Base-by-base conservation (phyloP, 2,888 invertebrate genomes). In the Callosobruchus maculatus region DNA sequence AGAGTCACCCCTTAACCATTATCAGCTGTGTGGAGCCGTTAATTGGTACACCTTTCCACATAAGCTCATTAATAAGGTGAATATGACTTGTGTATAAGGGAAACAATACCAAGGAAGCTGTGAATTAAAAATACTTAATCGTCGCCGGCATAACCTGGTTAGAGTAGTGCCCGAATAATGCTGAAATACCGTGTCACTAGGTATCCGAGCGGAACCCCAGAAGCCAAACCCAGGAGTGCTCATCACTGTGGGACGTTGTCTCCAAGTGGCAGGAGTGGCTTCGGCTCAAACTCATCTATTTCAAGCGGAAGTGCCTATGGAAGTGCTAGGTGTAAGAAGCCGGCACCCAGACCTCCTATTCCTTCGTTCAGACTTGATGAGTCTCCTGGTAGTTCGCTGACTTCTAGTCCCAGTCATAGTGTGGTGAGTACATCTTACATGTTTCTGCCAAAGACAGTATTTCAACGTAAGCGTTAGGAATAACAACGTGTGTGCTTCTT, bases 271-370 rank as follows among this genome's bases (percentile, higher is more conserved):
- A 81, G 79, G 76, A 82, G 82, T 31, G 82, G 83, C 76, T 83
- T 82, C 71, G 86, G 86, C 2, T 88, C 88, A 0, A 88, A 85
- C 73, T 86, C 86, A 67, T 89, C 88, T 0, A 81, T 88, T 76
- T 86, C 86, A 9, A 83, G 86, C 74, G 80, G 72, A 69, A 81
- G 79, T 82, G 68, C 78, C 70, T 82, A 78, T 21, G 82, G 81
- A 20, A 85, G 90, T 71, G 88, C 89, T 2, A 88, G 91, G 68
- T 92, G 91, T 83, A 93, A 93, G 84, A 90, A 91, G 74, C 91
- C 89, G 22, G 93, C 94, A n/a, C 93, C 93, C 3, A 90, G 89
- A 49, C 93, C 93, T 72, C 92, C 90, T 3, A 75, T 78, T 72
- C 82, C 76, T 4, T 76, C 68, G 73, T 75, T 73, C 71, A 78